Evolutionary conservation across 2,888 invertebrate genomes (phyloP).

Genomic region (Drosophila anomalata): DNA sequence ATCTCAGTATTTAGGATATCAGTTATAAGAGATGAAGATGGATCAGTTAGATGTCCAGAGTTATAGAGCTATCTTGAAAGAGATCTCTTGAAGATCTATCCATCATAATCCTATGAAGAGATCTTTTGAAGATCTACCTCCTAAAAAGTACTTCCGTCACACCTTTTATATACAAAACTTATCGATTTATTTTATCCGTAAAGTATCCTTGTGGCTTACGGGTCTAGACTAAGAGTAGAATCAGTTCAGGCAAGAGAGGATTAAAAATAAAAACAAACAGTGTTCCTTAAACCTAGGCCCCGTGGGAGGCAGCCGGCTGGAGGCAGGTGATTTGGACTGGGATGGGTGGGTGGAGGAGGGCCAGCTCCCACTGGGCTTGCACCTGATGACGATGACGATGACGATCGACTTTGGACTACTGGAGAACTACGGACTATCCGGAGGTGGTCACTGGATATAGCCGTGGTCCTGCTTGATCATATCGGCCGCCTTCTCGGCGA

Average conservation of each 20-base stretch:
- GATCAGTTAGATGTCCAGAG: too few species aligned
- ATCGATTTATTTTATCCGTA: conserved; percentile 48
- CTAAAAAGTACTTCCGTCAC: neutral
- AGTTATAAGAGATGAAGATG: too few species aligned
- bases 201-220: conserved; percentile 39
- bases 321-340: neutral
- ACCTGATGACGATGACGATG: conserved; percentile 49
- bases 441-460: conserved; percentile 59
- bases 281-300: conserved; percentile 27
- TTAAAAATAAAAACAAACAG: conserved; percentile 20
- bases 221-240: conserved; percentile 61
- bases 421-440: neutral
- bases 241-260: conserved; percentile 64
- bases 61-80: too few species aligned
- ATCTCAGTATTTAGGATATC: too few species aligned
- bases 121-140: neutral
- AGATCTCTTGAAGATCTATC: too few species aligned
- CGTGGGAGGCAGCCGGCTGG: conserved; percentile 11
- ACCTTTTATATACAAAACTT: conserved; percentile 31
- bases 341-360: conserved; percentile 4
- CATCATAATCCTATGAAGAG: too few species aligned
- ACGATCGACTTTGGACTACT: conserved; percentile 20
- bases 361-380: conserved; percentile 25
- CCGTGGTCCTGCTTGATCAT: conserved; percentile 85
- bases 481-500: conserved; percentile 86